Evolutionary conservation across 2,888 invertebrate species (phyloP), one percentile per base, ranked within the genome.

Genomic region (Drepanosiphum platanoidis): DNA sequence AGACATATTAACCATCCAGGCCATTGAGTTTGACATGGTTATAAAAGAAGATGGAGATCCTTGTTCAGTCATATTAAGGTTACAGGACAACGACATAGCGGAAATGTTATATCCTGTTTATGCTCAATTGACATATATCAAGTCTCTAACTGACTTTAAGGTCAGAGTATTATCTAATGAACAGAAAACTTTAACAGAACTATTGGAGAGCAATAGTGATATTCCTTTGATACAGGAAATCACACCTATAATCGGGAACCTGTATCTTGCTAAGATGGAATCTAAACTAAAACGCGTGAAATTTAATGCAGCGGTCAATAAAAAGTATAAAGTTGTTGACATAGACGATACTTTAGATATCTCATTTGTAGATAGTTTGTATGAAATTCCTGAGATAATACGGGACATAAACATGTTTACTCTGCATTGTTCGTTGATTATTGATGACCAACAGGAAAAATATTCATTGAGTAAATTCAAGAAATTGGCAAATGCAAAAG

Each of bases 341-440:
- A 39, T 84, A 15, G 84, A 84, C n/a, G 77, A 84, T 58, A 70
- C 84, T 5, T 58, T 84, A 18, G 32, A 70, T 39, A 0, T 22
- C 11, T 32, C 77, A 1, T 58, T 39, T 8, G 84, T 84, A 7
- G 32, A 15, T 3, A 36, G 27, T 39, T 68, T 84, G 3, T 84
- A 77, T n/a, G 52, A 75, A 77, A 3, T 84, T n/a, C 84, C 84
- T 46, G 36, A 68, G 68, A 39, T 11, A 34, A 68, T 84, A n/a
- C 11, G 46, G 0, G 9, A 36, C 9, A 30, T 15, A n/a, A 58
- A 75, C 15, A 18, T 39, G 0, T 77, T 70, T 13, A 39, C 58
- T 15, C 32, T 84, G 68, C 0, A 36, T 1, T 84, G 84, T 77
- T 66, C 84, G 1, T 77, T 84, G 30, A 84, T 84, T 13, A 58